phyloP scores from a whole-genome alignment of 2,888 invertebrate species.

The Yponomeuta malinellus region DNA sequence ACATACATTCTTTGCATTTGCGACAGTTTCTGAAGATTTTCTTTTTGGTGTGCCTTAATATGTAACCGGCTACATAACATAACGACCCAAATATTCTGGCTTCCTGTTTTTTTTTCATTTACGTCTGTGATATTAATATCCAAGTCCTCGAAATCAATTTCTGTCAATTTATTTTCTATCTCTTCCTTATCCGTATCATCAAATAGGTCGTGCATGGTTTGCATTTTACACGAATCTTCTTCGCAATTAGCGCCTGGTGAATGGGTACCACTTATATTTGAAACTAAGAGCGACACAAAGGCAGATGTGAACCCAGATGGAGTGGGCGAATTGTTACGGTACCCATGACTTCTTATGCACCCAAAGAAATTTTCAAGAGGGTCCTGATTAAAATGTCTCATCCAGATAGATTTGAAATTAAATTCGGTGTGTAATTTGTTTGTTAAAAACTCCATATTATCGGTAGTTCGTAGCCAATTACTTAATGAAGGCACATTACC shows the following conservation, averaged over 20 bases:
- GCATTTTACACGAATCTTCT: neutral
- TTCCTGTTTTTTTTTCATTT: no score
- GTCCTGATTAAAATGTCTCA: constrained; percentile 16
- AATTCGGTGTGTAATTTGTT: neutral
- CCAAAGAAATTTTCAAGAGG: constrained; percentile 18
- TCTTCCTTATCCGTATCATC: no score
- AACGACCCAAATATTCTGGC: no score
- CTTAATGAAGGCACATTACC: constrained; percentile 12
- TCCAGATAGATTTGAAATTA: constrained; percentile 15
- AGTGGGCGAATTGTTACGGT: constrained; percentile 12
- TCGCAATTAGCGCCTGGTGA: neutral
- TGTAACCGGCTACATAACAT: no score
- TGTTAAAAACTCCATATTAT: constrained; percentile 11
- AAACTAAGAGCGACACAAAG: constrained; percentile 1
- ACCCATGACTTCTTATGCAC: constrained; percentile 17
- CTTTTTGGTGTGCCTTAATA: no score
- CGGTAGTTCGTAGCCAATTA: constrained; percentile 16
- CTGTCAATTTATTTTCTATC: no score
- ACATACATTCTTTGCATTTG: no score
- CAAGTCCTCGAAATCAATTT: no score
- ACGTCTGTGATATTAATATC: no score
- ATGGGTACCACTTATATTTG: neutral
- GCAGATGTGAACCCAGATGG: constrained; percentile 16
- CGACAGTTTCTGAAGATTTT: no score
- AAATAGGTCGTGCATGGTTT: no score